Conservation (phyloP, 2,797 vertebrate species). For the Nannoperca obscura region DNA sequence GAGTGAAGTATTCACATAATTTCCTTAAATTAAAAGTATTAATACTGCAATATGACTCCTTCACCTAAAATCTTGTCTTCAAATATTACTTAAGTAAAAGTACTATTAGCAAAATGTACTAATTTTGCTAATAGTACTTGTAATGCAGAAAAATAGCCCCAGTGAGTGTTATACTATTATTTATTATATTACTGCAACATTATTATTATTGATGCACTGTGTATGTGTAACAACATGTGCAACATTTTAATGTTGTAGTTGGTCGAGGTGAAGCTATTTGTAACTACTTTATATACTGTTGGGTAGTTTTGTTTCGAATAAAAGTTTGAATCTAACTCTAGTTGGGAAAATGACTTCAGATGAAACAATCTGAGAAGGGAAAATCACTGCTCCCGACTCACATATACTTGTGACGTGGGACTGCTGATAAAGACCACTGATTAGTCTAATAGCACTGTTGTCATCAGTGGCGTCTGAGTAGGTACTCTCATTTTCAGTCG, state of each 20-base stretch:
- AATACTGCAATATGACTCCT: background rate
- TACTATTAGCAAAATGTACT: background rate
- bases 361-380: background rate
- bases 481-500: constrained; percentile 38
- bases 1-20: background rate
- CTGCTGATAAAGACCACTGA: constrained; percentile 40
- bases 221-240: background rate
- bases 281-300: background rate
- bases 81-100: background rate
- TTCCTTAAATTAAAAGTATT: background rate
- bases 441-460: constrained; percentile 45
- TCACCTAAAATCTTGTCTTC: background rate
- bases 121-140: background rate
- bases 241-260: background rate
- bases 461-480: constrained; percentile 42
- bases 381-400: constrained; percentile 3
- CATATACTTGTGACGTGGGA: constrained; percentile 17
- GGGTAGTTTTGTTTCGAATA: background rate
- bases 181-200: background rate
- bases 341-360: background rate
- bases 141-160: background rate
- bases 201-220: background rate
- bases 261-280: background rate
- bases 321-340: background rate
- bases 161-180: background rate